Base-by-base conservation (phyloP, 2,888 invertebrate genomes). In the Drosophila macrothrix region DNA sequence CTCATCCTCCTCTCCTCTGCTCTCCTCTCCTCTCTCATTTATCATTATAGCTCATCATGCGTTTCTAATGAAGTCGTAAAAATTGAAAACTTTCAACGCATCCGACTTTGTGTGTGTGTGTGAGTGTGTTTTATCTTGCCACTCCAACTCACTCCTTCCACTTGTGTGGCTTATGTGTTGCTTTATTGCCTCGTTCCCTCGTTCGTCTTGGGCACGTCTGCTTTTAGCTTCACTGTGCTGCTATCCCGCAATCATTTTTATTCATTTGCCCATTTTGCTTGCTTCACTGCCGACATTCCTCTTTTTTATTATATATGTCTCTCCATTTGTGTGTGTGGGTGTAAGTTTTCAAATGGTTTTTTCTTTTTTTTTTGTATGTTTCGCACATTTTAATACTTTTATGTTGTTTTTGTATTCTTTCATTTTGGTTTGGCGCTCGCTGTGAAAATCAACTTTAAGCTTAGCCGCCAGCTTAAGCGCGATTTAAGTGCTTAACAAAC, bases 31-130 rank as follows among this genome's bases (percentile, higher is more conserved):
- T 37, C 9, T 33, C 1, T 67, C 62, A 65, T 56, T 63, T 84
- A 89, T 89, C 90, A 82, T 88, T 89, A 82, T 84, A 82, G 90
- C 80, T 87, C 91, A 88, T 88, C 91, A 87, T 76, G 88, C 90
- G 90, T 79, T 89, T 90, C 91, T 90, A 90, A 88, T 87, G 90
- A 89, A 90, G 89, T 89, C 86, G 84, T 90, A 83, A 83, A 85
- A 86, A 86, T 90, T 90, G 84, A 83, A 83, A 86, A 86, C 86
- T 86, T 86, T 90, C 74, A 77, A 78, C 71, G 81, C 87, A 73
- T 80, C 73, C 72, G 65, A 64, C 43, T 64, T 12, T 6, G 16
- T 29, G 19, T 22, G 12, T 19, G 25, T 66, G 1, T 25, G 39
- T 33, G 28, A 29, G 59, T 49, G 53, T 75, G 41, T 76, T 74